Conservation (phyloP, 2,113 vertebrate genomes). For the Ailurus styani region DNA sequence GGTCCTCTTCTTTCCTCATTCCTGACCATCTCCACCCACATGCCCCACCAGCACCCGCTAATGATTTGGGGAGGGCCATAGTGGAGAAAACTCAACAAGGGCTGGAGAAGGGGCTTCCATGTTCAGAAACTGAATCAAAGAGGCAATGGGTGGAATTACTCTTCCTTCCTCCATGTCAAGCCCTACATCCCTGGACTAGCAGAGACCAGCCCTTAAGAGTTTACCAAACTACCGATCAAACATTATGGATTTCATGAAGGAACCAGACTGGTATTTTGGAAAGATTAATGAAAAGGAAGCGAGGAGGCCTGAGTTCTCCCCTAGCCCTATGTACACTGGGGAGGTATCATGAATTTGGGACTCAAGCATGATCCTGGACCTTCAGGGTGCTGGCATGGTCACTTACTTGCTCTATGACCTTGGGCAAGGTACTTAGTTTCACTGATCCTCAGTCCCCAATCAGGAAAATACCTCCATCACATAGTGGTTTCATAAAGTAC, state of each 20-base stretch:
- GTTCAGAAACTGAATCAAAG: conserved; percentile 16
- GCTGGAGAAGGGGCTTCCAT: neutral
- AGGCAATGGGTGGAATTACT: neutral
- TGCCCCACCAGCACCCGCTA: neutral
- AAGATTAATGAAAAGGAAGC: neutral
- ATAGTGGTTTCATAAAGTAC: neutral
- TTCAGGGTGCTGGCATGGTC: neutral
- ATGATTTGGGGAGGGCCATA: neutral
- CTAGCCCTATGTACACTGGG: neutral
- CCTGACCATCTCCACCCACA: neutral
- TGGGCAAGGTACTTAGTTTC: neutral
- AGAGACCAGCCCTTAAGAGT: neutral
- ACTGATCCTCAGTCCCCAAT: neutral
- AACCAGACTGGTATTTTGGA: neutral
- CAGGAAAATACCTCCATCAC: neutral
- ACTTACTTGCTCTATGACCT: neutral
- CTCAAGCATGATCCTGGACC: neutral
- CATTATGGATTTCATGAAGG: neutral
- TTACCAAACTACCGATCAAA: neutral
- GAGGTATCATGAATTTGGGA: neutral
- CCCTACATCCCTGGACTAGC: neutral
- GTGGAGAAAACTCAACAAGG: neutral
- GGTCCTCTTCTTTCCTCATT: neutral
- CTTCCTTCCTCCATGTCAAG: neutral
- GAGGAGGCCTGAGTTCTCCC: neutral